Percentiles rank a stretch among this genome's conserved stretches.
Evolutionary conservation across 2,797 vertebrate genomes (phyloP).

Genomic region (Rhincodon typus): DNA sequence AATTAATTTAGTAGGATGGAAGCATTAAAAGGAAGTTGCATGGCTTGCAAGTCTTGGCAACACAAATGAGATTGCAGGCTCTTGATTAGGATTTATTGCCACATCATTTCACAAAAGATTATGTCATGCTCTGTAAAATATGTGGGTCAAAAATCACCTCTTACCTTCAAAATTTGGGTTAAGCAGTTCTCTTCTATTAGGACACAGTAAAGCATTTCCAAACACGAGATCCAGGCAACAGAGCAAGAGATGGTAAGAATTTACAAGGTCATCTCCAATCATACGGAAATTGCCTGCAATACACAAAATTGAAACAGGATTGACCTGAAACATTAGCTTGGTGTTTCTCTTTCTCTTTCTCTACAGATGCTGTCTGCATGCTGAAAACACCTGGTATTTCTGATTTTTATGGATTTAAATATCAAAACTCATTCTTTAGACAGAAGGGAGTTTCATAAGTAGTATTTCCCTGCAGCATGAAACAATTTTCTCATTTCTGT

Average conservation of each 20-base stretch:
- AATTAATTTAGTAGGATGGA: neutral
- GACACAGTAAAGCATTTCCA: conserved; percentile 77
- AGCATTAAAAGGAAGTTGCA: neutral
- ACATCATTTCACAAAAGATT: neutral
- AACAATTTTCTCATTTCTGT: neutral
- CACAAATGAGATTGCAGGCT: neutral
- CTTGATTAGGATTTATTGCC: neutral
- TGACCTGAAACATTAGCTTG: neutral
- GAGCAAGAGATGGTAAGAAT: conserved; percentile 95
- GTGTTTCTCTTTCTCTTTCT: neutral
- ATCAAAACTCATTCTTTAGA: neutral
- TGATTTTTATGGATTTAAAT: neutral
- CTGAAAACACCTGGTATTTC: neutral
- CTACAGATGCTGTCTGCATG: too few relatives aligned
- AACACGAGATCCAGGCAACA: conserved; percentile 95
- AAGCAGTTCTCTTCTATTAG: conserved; percentile 81
- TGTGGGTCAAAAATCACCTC: neutral
- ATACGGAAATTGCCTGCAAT: conserved; percentile 84
- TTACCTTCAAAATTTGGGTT: conserved; percentile 83
- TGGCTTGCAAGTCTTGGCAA: neutral
- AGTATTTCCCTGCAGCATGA: neutral
- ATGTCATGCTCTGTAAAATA: neutral
- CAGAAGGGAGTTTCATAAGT: neutral
- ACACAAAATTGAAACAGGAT: conserved; percentile 43
- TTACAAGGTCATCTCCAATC: conserved; percentile 97